Evolutionary conservation across 2,797 vertebrate species (phyloP), one percentile per base, ranked within the genome.

Genomic region (Anguilla anguilla): DNA sequence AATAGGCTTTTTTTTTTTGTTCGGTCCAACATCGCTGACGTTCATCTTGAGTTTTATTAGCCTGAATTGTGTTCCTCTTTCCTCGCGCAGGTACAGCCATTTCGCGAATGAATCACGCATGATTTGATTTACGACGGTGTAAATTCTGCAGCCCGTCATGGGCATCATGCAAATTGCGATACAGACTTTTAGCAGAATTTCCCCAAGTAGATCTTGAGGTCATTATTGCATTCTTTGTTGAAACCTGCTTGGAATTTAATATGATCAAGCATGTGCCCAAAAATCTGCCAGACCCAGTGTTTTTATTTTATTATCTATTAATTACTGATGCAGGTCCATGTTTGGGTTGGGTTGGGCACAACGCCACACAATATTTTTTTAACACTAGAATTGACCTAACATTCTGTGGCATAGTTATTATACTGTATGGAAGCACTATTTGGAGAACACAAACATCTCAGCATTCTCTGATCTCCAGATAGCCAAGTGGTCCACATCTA

Each of bases 1-100:
- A 91, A 89, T 86, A 83, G 86, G 77, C 13, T 2, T 10, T 87
- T n/a, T 87, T 90, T 91, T n/a, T 87, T 90, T 91, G 91, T 90
- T 85, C 86, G 86, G 88, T 90, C 84, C 86, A 85, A 87, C 89
- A 86, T 88, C 88, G 67, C 87, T 69, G 61, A 9, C 84, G 85
- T 89, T 86, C 61, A 85, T 85, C 85, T 86, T 86, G 83, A 25
- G 84, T 90, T 92, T 90, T 90, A 91, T 91, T 91, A 89, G 84
- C 88, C 84, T 90, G 88, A 89, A 91, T 89, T 84, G 61, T 81
- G 74, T 91, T 90, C 85, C 86, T 88, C 59, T 87, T 86, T 88
- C 59, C 81, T 81, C 89, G 49, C 85, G 88, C 83, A 17, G 88
- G 85, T 89, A 84, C 69, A 77, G 72, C 64, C 86, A 81, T 74